Evolutionary conservation across 1,140 invertebrate genomes (phyloP).

Genomic region (Neotoxoptera formosana): DNA sequence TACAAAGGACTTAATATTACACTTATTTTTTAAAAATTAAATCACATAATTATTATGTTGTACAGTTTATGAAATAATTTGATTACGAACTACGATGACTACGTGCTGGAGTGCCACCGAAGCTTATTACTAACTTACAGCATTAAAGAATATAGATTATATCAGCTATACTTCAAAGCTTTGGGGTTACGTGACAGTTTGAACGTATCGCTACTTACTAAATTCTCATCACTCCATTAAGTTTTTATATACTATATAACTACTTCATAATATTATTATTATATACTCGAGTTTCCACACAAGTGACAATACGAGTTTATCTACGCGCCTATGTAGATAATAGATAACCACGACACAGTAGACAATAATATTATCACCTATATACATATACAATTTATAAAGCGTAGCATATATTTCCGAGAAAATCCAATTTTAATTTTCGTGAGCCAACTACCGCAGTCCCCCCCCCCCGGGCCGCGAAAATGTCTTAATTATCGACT

Average conservation of each 20-base stretch:
- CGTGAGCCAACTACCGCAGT: background rate
- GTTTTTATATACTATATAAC: background rate
- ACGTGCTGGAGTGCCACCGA: no score
- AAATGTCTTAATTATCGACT: background rate
- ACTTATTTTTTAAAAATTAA: no score
- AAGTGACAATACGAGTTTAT: background rate
- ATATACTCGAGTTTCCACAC: background rate
- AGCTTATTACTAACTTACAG: no score
- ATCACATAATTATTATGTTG: no score
- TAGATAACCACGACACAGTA: background rate
- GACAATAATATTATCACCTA: background rate
- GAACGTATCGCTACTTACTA: background rate
- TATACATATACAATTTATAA: background rate
- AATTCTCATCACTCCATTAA: background rate
- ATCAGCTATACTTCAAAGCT: background rate
- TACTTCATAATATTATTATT: background rate
- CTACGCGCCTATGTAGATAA: background rate
- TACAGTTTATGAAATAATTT: no score
- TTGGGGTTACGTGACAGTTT: background rate
- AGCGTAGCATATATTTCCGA: background rate
- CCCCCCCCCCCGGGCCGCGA: no score
- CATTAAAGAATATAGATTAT: no score
- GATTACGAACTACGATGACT: no score
- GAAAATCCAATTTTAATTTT: background rate
- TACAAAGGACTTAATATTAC: no score